These are phyloP conservation scores for Spizella passerina DNA, from an alignment of 2,797 vertebrate species.

Conservation along the genomic window DNA sequence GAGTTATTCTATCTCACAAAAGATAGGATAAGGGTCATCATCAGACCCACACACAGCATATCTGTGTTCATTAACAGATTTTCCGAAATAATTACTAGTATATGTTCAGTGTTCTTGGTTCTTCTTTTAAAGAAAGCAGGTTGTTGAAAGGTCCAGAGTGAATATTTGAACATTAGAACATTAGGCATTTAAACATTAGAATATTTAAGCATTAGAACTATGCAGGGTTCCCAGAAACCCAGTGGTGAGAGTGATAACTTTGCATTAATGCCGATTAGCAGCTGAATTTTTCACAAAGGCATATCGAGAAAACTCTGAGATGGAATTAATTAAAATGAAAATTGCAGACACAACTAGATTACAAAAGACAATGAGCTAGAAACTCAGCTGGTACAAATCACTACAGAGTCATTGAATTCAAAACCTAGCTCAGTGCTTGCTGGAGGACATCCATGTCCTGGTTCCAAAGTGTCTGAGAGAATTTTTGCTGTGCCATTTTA, in stretches of 20 bases:
- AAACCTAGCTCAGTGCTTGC: not conserved
- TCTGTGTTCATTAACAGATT: not conserved
- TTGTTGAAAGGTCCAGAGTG: not conserved
- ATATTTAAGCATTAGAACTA: not conserved
- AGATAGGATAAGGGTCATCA: not conserved
- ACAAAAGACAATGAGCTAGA: not conserved
- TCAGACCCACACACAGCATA: not conserved
- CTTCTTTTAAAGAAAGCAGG: not conserved
- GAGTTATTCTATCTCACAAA: not conserved
- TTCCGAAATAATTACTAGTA: not conserved
- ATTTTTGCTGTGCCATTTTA: not conserved
- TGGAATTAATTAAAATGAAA: conserved; percentile 6
- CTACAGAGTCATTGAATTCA: not conserved
- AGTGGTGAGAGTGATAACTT: not conserved
- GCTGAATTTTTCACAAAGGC: conserved; percentile 1
- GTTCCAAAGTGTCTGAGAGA: not conserved
- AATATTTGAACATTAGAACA: not conserved
- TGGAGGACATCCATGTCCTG: not conserved
- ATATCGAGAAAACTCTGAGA: not conserved
- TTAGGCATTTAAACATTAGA: not conserved
- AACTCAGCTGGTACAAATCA: conserved; percentile 10
- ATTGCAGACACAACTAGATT: not conserved
- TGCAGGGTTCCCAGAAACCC: not conserved
- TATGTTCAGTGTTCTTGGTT: not conserved
- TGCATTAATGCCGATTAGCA: not conserved